Conservation (phyloP, 2,113 vertebrate species). For the Regulus satrapa region DNA sequence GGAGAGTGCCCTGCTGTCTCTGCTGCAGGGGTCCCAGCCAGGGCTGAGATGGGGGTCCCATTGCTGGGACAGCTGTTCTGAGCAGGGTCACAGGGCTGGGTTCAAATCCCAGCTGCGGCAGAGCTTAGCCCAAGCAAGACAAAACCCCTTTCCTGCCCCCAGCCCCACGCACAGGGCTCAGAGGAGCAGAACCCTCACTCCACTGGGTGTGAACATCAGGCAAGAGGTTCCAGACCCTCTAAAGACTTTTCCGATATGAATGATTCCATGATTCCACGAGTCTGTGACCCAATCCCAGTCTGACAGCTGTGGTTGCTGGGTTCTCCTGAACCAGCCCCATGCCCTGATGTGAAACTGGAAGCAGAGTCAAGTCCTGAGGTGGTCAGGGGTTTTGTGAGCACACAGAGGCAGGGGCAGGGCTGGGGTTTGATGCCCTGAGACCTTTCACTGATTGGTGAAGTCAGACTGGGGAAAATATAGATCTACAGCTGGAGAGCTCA, state of each 20-base stretch:
- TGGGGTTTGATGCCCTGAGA: background rate
- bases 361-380: background rate
- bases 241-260: background rate
- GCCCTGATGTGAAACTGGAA: background rate
- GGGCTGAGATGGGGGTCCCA: background rate
- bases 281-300: background rate
- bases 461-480: background rate
- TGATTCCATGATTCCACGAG: background rate
- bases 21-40: background rate
- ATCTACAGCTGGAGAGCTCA: background rate
- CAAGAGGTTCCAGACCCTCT: background rate
- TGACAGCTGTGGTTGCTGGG: background rate
- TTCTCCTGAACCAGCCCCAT: background rate
- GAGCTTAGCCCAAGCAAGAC: background rate
- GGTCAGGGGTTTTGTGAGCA: background rate
- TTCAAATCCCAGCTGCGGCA: background rate
- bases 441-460: background rate
- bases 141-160: background rate
- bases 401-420: background rate
- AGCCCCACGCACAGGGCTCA: accelerated
- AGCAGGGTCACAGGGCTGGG: background rate
- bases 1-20: background rate
- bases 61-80: background rate
- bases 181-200: background rate
- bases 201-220: accelerated